phyloP scores from a whole-genome alignment of 2,888 invertebrate species.

The Aphidius colemani region DNA sequence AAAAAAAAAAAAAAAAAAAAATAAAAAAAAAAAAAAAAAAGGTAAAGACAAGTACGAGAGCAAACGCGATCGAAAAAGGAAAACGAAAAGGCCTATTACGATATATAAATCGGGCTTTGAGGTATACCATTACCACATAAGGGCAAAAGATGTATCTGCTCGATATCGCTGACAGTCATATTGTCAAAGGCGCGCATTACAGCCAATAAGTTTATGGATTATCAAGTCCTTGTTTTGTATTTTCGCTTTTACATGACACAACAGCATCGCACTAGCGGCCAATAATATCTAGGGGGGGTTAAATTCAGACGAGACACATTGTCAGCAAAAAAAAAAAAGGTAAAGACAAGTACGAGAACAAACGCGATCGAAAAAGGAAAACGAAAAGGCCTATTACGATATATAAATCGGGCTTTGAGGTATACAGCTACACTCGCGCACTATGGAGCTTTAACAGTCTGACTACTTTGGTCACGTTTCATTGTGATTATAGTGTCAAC shows the following conservation, averaged over 20 bases:
- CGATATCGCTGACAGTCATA: neutral
- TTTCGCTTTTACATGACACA: no score
- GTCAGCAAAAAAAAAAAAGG: slow-evolving; percentile 1
- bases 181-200: slow-evolving; percentile 16
- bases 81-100: no score
- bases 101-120: no score
- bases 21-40: no score
- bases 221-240: no score
- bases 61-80: no score
- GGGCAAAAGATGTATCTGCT: slow-evolving; percentile 1
- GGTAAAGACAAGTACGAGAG: no score
- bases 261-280: no score
- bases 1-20: neutral
- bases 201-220: no score
- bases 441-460: slow-evolving; percentile 33
- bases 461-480: slow-evolving; percentile 57
- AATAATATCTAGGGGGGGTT: no score
- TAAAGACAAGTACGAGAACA: slow-evolving; percentile 5
- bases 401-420: slow-evolving; percentile 56
- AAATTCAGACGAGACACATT: slow-evolving; percentile 4
- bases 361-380: slow-evolving; percentile 13
- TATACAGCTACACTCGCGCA: slow-evolving; percentile 40
- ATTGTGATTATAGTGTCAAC: slow-evolving; percentile 57
- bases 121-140: neutral
- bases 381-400: slow-evolving; percentile 33